Base-by-base conservation (phyloP, 2,888 invertebrate species). In the Tethea ocularis region DNA sequence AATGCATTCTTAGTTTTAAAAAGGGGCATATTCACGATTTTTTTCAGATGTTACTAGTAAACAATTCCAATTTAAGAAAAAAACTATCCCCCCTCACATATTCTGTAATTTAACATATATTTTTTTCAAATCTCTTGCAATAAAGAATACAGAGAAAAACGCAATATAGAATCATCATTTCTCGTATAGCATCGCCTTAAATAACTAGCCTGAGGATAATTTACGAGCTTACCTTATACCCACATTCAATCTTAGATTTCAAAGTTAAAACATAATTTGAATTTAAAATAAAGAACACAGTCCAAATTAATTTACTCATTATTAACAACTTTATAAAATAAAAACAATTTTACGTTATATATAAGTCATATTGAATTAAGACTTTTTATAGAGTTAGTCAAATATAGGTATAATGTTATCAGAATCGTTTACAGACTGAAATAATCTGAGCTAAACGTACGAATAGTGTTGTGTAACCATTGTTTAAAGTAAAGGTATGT, bases 241-340 rank as follows among this genome's bases (percentile, higher is more conserved):
- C 90, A 57, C 90, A 90, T 55, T 90, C 89, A 2, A 80, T 71
- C 69, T 86, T 89, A 24, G 63, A 69, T 66, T 76, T 77, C 6
- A 64, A 71, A 36, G 70, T 58, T 4, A 58, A 57, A 59, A 69
- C 59, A 60, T 52, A 52, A 22, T 29, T 26, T 10, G n/a, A 41
- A 24, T 52, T 36, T 0, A 54, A 54, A 20, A 59, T 59, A 41
- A 52, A 33, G n/a, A 23, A 17, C 20, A 41, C 22, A 8, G 22
- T 52, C 51, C 15, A 59, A 41, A 41, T 20, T 17, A 54, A 22
- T 24, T 24, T 36, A 33, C 33, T 11, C 54, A 54, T 54, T n/a
- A 20, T 22, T 33, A 36, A 29, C 17, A 51, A 51, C 22, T 5
- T 6, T 17, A 0, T 51, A 15, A 22, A 13, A n/a, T 13, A 2